Conservation (phyloP, 2,113 vertebrate species). For the Leptocoma aspasia region DNA sequence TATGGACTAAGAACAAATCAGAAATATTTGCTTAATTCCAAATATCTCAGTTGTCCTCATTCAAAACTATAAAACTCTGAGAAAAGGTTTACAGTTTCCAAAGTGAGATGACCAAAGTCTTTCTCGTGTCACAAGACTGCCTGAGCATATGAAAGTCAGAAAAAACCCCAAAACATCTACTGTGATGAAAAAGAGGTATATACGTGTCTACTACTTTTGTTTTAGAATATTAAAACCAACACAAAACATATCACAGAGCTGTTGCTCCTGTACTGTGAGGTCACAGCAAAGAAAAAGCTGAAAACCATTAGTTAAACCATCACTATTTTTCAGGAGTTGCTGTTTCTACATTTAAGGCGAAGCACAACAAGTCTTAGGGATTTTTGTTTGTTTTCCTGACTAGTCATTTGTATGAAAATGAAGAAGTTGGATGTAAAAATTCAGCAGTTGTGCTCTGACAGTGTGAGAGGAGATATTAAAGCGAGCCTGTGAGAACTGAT, state of each 20-base stretch:
- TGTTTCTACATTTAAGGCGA: not conserved
- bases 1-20: not conserved
- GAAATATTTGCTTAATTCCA: not conserved
- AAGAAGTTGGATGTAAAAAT: not conserved
- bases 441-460: not conserved
- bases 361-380: accelerated
- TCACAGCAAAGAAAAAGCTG: not conserved
- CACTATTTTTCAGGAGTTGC: not conserved
- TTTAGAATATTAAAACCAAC: not conserved
- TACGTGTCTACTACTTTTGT: not conserved
- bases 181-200: not conserved
- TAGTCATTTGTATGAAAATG: not conserved
- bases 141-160: not conserved
- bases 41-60: not conserved
- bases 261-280: not conserved
- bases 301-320: not conserved
- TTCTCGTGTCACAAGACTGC: not conserved
- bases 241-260: not conserved
- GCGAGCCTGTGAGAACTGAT: not conserved
- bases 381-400: not conserved
- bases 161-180: not conserved
- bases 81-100: not conserved
- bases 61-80: not conserved
- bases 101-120: not conserved
- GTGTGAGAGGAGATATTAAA: not conserved